Percentiles rank a stretch among this genome's conserved stretches.
These are phyloP conservation scores for Crematogaster levior DNA, from an alignment of 2,888 invertebrate species.

Conservation along the genomic window DNA sequence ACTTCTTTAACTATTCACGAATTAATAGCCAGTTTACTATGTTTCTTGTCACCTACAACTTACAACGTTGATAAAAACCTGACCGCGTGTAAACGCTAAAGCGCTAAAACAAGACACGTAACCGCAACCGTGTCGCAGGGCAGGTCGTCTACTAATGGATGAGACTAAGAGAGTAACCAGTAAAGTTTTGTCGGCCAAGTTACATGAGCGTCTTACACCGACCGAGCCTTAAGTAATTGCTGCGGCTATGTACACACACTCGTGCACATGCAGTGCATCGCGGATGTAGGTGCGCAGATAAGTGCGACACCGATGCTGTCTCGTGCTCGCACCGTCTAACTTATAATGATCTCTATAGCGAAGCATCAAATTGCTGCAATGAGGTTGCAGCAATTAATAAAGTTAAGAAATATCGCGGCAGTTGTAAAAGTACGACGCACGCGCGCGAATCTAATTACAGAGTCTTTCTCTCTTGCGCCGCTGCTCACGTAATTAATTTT, in stretches of 20 bases:
- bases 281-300: slow-evolving; percentile 8
- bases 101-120: slow-evolving; percentile 26
- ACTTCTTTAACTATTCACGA: background rate
- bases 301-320: slow-evolving; percentile 9
- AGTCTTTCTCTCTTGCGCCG: background rate
- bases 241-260: slow-evolving; percentile 31
- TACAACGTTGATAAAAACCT: slow-evolving; percentile 37
- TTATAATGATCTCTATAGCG: slow-evolving; percentile 64
- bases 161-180: slow-evolving; percentile 46
- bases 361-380: slow-evolving; percentile 67
- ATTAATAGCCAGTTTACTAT: slow-evolving; percentile 24
- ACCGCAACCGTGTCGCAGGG: slow-evolving; percentile 25
- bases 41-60: slow-evolving; percentile 23
- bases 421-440: slow-evolving; percentile 52
- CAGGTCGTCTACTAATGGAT: slow-evolving; percentile 51
- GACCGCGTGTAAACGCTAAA: background rate
- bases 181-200: slow-evolving; percentile 57
- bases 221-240: slow-evolving; percentile 66
- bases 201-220: slow-evolving; percentile 60
- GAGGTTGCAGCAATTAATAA: slow-evolving; percentile 69
- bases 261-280: slow-evolving; percentile 12
- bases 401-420: slow-evolving; percentile 67
- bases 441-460: slow-evolving; percentile 59
- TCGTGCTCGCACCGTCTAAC: slow-evolving; percentile 59
- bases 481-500: slow-evolving; percentile 52